Evolutionary conservation across 2,888 invertebrate species (phyloP).

Genomic region (Rhimphoctona megacephalus): DNA sequence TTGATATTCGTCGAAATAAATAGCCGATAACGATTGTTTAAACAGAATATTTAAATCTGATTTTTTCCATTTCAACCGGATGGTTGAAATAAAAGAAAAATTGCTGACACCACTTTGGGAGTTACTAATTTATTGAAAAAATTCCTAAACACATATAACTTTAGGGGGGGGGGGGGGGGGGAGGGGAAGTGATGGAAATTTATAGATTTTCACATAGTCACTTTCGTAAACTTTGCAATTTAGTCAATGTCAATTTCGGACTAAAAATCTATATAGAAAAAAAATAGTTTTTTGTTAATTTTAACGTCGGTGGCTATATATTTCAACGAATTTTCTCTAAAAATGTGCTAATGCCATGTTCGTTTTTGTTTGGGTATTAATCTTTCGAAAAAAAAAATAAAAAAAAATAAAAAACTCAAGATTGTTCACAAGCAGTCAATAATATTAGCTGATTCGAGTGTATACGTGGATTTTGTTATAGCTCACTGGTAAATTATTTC

Average conservation of each 20-base stretch:
- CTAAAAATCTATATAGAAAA: background rate
- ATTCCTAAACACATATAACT: background rate
- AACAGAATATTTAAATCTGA: background rate
- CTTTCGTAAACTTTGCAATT: background rate
- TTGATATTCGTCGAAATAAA: conserved; percentile 16
- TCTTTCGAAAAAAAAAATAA: conserved; percentile 7
- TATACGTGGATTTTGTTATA: conserved; percentile 35
- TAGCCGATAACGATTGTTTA: background rate
- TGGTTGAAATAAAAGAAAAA: background rate
- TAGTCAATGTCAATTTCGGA: background rate
- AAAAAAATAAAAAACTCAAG: conserved; percentile 2
- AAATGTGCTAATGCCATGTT: conserved; percentile 5
- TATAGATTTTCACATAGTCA: background rate
- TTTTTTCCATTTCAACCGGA: background rate
- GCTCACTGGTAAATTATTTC: conserved; percentile 54
- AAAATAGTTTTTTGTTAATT: background rate
- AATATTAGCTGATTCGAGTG: conserved; percentile 25
- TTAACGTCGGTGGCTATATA: background rate
- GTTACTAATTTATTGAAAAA: background rate
- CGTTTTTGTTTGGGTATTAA: conserved; percentile 38
- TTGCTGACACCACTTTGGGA: background rate
- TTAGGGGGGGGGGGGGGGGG: too few species aligned
- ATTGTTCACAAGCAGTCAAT: conserved; percentile 40
- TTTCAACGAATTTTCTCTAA: background rate
- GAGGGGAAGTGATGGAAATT: too few species aligned